A percentile compares a stretch with the other conserved stretches of the same genome.
Conservation (phyloP, 2,113 vertebrate genomes). For the Mellivora capensis region DNA sequence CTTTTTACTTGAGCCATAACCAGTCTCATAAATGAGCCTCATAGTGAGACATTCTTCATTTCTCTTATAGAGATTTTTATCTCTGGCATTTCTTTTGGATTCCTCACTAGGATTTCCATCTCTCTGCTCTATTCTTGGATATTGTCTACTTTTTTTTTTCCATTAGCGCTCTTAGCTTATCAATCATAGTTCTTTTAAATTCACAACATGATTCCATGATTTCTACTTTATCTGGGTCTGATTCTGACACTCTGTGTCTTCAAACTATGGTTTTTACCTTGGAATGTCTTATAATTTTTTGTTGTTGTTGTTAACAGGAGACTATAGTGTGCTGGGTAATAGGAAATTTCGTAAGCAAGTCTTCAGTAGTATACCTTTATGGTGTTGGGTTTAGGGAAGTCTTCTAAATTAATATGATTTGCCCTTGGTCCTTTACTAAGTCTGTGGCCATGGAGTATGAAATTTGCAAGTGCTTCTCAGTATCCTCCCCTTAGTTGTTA, state of each 20-base stretch:
- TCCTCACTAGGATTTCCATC: neutral
- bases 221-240: neutral
- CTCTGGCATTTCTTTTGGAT: neutral
- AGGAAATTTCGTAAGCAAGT: neutral
- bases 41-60: neutral
- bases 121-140: neutral
- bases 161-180: neutral
- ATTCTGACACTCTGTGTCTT: neutral
- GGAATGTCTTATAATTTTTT: neutral
- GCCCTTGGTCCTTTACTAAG: neutral
- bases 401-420: neutral
- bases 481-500: neutral
- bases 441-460: neutral
- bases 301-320: neutral
- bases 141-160: neutral
- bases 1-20: neutral
- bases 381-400: neutral
- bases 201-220: neutral
- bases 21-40: neutral
- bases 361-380: neutral
- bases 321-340: neutral
- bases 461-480: neutral
- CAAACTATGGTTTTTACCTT: neutral
- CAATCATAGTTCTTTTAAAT: neutral
- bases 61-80: neutral